These are phyloP conservation scores for Trichonephila inaurata DNA, from an alignment of 1,140 invertebrate genomes.

Conservation along the genomic window DNA sequence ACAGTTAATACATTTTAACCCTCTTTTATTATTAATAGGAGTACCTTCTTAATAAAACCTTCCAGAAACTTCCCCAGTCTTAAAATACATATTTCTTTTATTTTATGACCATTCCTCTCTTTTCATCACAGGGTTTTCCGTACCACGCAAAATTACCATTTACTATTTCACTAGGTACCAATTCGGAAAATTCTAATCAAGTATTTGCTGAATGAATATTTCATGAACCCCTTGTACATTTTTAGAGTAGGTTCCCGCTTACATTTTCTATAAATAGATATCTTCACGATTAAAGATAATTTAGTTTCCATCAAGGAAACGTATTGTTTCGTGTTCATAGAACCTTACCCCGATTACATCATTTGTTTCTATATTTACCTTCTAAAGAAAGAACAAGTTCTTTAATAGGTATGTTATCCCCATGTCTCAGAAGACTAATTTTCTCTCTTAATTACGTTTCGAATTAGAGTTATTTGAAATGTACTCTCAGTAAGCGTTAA, in stretches of 20 bases:
- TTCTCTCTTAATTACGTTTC: too few relatives aligned
- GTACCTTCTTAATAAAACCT: too few relatives aligned
- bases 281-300: slow-evolving; percentile 3
- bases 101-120: background rate
- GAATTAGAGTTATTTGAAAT: too few relatives aligned
- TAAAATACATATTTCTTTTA: background rate
- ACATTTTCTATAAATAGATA: slow-evolving; percentile 4
- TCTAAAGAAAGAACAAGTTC: background rate
- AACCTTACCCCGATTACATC: slow-evolving; percentile 3
- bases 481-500: too few relatives aligned
- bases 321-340: slow-evolving; percentile 22
- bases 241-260: background rate
- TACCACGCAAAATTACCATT: slow-evolving; percentile 8
- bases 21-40: too few relatives aligned
- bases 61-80: background rate
- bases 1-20: too few relatives aligned
- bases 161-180: background rate
- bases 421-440: background rate
- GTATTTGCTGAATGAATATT: background rate
- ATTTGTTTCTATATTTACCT: background rate
- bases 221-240: background rate
- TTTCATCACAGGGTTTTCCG: background rate
- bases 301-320: background rate
- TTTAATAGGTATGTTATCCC: background rate
- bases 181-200: slow-evolving; percentile 11